Base-by-base conservation (phyloP, 2,888 invertebrate genomes). In the Lingula anatina region DNA sequence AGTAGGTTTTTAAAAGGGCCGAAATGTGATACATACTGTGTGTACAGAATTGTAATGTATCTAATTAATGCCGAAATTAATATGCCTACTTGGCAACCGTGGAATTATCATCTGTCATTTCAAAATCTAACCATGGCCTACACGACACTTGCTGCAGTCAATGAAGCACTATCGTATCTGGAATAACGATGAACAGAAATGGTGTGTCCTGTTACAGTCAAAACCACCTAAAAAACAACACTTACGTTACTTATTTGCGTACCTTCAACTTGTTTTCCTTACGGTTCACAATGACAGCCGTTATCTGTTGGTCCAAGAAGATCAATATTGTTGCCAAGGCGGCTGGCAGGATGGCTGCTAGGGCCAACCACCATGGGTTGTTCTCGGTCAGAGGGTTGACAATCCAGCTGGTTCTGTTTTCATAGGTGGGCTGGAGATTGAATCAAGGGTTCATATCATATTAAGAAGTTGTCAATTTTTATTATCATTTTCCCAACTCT, bases 251-350 rank as follows among this genome's bases (percentile, higher is more conserved):
- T 15, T 12, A 7, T 39, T 1, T 20, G 41, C 56, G 53, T 71
- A 83, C 85, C 79, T 92, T 94, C 58, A 97, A 80, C 77, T 96
- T 96, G 73, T 97, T 93, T 78, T 97, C 97, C 78, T 95, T 95
- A 36, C 97, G 83, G 76, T 99, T 99, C 24, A 99, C 89, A 71
- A 99, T 99, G 28, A 99, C 97, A 39, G 95, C 92, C 2, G 97
- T 96, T 60, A 97, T 97, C 80, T 99, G 97, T 74, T 99, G 97
- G 81, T 99, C 97, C 95, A 97, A 96, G 78, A 97, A 99, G 71
- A 97, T 93, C n/a, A 99, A 81, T 68, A 97, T 97, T 21, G 93
- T 94, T 47, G 95, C 95, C 27, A 97, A 79, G 45, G 96, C 78
- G 23, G 97, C 96, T 1, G 96, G 96, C 25, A 92, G 79, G 46